Base-by-base conservation (phyloP, 1,140 invertebrate species). In the Bombus huntii region DNA sequence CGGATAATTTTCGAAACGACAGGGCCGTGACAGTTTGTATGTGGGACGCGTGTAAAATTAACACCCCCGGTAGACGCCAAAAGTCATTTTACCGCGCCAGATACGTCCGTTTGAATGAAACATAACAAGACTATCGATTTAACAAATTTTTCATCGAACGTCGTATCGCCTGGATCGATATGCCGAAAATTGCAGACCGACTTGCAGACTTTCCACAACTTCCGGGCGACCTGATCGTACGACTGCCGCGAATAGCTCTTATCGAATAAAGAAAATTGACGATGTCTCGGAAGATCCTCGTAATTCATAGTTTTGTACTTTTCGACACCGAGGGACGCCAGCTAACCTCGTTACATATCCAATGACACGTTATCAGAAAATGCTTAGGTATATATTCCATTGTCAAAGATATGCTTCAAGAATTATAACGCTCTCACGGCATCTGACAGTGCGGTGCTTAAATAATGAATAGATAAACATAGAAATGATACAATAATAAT, bases 401-500 rank as follows among this genome's bases (percentile, higher is more conserved):
- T 47, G 71, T 80, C 44, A 72, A 18, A 47, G 73, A 86, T 86
- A 74, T 57, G 71, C 62, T 72, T 74, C 10, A 71, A 85, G 65
- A 86, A 78, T 82, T 75, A 71, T 86, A 83, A 89, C 75, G 79
- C 87, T 65, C 57, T 47, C 37, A 18, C 25, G 65, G 28, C 53
- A 68, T n/a, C 57, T 73, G 77, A 57, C 59, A 53, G 2, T 22
- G 42, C 31, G 53, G 66, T 57, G 57, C 44, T 73, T 81, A 72
- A 81, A 76, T 71, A 83, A 75, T 77, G 79, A 76, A 81, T 86
- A 59, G 39, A 87, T 85, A 81, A 87, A 85, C 68, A 85, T 22
- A 74, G 86, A 66, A 79, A 86, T 86, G 75, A 83, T 88, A 86
- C 39, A 34, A 92, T 90, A 92, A 91, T 92, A 90, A 85, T 91